These are phyloP conservation scores for Amazona vittata DNA, from an alignment of 2,113 vertebrate species.

Conservation along the genomic window DNA sequence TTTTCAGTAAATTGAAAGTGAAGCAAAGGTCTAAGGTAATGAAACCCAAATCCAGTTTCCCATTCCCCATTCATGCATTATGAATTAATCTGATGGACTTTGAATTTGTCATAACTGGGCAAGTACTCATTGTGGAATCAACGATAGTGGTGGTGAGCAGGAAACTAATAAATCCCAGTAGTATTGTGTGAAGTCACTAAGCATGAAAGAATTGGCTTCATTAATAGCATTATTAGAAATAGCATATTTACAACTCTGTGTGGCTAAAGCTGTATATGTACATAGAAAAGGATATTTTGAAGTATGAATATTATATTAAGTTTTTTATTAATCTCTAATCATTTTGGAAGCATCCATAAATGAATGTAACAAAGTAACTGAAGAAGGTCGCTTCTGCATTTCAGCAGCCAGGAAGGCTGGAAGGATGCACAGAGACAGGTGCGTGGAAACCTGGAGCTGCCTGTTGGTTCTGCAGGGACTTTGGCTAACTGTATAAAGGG, in stretches of 20 bases:
- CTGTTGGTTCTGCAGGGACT: not conserved
- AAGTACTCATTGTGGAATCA: not conserved
- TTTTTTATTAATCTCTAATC: not conserved
- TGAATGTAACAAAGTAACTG: not conserved
- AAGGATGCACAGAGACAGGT: rapidly evolving
- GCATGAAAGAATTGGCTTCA: not conserved
- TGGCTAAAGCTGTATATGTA: not conserved
- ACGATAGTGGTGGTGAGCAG: rapidly evolving
- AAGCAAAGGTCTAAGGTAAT: not conserved
- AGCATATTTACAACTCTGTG: rapidly evolving
- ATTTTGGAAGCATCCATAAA: not conserved
- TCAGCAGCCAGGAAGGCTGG: not conserved
- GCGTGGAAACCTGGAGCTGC: not conserved
- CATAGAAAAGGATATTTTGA: not conserved
- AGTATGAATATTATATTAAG: not conserved
- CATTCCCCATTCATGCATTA: not conserved
- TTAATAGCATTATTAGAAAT: not conserved
- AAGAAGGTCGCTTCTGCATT: not conserved
- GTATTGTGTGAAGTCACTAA: not conserved
- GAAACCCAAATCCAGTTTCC: not conserved
- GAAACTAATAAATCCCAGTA: not conserved
- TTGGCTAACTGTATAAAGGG: not conserved
- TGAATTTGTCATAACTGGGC: not conserved
- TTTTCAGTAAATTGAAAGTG: not conserved
- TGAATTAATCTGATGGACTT: not conserved